Evolutionary conservation across 2,888 invertebrate genomes (phyloP), one percentile per base, ranked within the genome.

Genomic region (Scaptomyza cyrtandrae): DNA sequence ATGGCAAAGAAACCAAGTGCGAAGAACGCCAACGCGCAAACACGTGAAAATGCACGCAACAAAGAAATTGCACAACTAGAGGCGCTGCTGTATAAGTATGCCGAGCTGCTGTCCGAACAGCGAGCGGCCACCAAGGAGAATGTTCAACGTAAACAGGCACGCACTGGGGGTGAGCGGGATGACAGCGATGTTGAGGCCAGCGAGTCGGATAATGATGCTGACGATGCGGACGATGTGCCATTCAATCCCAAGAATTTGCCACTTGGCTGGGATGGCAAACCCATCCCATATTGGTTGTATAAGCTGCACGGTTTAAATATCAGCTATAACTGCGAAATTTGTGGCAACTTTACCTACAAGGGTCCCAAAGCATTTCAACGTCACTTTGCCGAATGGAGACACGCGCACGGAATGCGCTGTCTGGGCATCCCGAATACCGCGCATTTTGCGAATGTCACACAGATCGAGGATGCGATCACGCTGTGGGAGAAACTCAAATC

Each of bases 211-310:
- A 96, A 95, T 50, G 96, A 97, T 48, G 97, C 98, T 68, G 97
- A 98, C 10, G 97, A 98, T 73, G 97, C 97, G 52, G 96, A 97
- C 90, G 98, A 98, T 90, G 97, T 99, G 35, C 99, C 99, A 0
- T 99, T 99, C 92, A 99, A 99, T 93, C 99, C 99, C 0, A 99
- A 99, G 93, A 99, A 99, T 93, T 93, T 99, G 60, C 99, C 99
- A 0, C 94, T 99, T 0, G 99, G 99, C 0, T 99, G 99, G 99
- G 99, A 99, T 93, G 99, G 99, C 59, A 99, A 99, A 91, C 95
- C 95, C 0, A 95, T 95, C 76, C 99, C 99, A 0, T 99, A 99
- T 92, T 99, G 99, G 99, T 92, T 99, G 59, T 99, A 99, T 93
- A 99, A 99, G 92, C 93, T 99, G 6, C 99, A 99, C 90, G 99